A percentile compares a stretch with the other conserved stretches of the same genome.
Evolutionary conservation across 2,888 invertebrate species (phyloP).

Genomic region (Syritta pipiens): DNA sequence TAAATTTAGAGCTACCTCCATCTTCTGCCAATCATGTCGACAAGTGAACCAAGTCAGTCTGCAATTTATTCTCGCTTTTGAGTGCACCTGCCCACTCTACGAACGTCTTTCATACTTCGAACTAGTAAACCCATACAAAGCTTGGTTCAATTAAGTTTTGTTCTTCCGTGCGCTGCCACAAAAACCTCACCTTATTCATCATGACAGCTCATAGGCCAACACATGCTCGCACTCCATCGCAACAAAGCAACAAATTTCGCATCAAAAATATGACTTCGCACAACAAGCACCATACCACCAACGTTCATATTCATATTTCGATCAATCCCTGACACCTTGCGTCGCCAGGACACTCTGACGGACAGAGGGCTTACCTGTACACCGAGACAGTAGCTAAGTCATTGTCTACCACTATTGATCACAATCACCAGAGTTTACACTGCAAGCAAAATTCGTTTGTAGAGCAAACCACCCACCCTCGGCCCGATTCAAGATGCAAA

Average conservation of each 20-base stretch:
- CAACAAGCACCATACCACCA: slow-evolving; percentile 41
- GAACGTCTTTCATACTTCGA: no score
- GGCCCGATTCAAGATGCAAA: slow-evolving; percentile 32
- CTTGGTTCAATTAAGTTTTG: no score
- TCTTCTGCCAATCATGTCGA: no score
- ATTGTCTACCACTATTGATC: slow-evolving; percentile 45
- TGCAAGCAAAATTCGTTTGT: slow-evolving; percentile 29
- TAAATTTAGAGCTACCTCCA: no score
- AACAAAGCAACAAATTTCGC: slow-evolving; percentile 27
- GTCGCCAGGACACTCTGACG: no score
- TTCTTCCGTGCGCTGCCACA: no score
- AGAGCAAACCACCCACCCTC: neutral
- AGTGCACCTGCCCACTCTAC: no score
- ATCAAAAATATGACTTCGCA: slow-evolving; percentile 38
- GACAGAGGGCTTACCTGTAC: neutral
- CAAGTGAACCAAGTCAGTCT: no score
- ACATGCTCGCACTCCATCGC: neutral
- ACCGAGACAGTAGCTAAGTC: neutral
- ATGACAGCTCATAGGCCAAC: slow-evolving; percentile 19
- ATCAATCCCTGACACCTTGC: no score
- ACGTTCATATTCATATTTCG: slow-evolving; percentile 71
- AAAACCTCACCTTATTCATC: slow-evolving; percentile 4
- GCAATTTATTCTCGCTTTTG: no score
- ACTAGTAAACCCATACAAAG: no score
- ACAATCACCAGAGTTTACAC: slow-evolving; percentile 34